Base-by-base conservation (phyloP, 2,113 vertebrate species). In the Paramisgurnus dabryanus region DNA sequence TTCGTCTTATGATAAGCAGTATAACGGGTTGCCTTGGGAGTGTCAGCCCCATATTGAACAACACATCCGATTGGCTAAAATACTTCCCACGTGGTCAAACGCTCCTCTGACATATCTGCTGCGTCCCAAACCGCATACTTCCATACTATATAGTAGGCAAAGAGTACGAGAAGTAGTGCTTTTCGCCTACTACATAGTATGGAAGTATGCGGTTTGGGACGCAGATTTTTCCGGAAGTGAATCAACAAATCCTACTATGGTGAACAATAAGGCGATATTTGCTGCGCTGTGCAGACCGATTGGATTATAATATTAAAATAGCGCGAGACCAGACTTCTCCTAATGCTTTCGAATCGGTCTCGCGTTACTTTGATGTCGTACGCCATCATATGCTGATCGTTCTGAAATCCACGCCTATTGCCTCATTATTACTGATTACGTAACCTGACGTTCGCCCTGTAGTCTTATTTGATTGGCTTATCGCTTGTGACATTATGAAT, bases 1-100 rank as follows among this genome's bases (percentile, higher is more conserved):
- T 43, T 61, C 22, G 17, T 49, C 17, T 45, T 58, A 34, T 71
- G 67, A 60, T 75, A 68, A 58, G 15, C 27, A 67, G 8, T 49
- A 9, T 66, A 78, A 74, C 67, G 43, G 9, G 13, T 4, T 10
- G 55, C 5, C 9, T 66, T 43, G 61, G 71, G 58, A 67, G 69
- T 58, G 12, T 22, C 18, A 7, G 47, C 15, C 22, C 43, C 76
- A 80, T 80, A 49, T 13, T 76, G 76, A 84, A 76, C 75, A n/a
- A 40, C 43, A 6, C 67, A 55, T 79, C 4, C 53, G 43, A 86
- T 86, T 83, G 82, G 85, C 67, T 83, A 17, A 64, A 7, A 68
- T 72, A 58, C 63, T 83, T 77, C 17, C n/a, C 57, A 53, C 61
- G 27, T 66, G 74, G 11, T 65, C 8, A 2, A 11, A 66, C n/a